Evolutionary conservation across 2,797 vertebrate genomes (phyloP), one percentile per base, ranked within the genome.

Genomic region (Aplochiton taeniatus): DNA sequence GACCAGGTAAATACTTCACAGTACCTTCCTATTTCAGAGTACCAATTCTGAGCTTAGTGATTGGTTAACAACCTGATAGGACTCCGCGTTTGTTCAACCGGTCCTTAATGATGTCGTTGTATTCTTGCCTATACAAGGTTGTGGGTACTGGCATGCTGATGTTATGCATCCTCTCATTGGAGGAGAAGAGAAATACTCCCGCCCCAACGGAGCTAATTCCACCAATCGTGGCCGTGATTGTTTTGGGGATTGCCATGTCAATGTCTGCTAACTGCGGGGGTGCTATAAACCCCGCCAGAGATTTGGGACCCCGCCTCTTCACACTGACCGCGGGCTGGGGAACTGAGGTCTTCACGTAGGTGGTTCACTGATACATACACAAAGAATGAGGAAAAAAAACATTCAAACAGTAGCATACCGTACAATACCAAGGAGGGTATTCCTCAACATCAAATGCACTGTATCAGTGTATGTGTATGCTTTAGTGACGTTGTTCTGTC

Each of bases 251-350:
- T 16, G 84, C 88, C 43, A 61, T 89, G 65, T 91, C 93, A 1
- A 91, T 95, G 94, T 92, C 93, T 0, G 79, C 80, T 19, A 95
- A 95, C 85, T 94, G 95, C 0, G 86, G 92, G 0, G 92, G 72
- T 0, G 94, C 95, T 16, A 91, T 98, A 67, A 98, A 96, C 78
- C 96, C 96, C 0, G 94, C 93, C 0, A 79, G 94, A 0, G 96
- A 96, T 73, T 69, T 98, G 0, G 94, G 95, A 0, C 96, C 96
- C 0, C 87, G 93, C 5, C 93, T 98, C 63, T 94, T 97, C 61
- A 94, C 94, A 1, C 87, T 91, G 0, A 70, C 90, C 0, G 94
- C 92, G 0, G 94, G 95, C 47, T 97, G 95, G 95, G 96, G 95
- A 0, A 52, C 78, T 0, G 94, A 95, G 66, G 95, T 97, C 18